Conservation (phyloP, 2,797 vertebrate genomes). For the Centroberyx gerrardi region DNA sequence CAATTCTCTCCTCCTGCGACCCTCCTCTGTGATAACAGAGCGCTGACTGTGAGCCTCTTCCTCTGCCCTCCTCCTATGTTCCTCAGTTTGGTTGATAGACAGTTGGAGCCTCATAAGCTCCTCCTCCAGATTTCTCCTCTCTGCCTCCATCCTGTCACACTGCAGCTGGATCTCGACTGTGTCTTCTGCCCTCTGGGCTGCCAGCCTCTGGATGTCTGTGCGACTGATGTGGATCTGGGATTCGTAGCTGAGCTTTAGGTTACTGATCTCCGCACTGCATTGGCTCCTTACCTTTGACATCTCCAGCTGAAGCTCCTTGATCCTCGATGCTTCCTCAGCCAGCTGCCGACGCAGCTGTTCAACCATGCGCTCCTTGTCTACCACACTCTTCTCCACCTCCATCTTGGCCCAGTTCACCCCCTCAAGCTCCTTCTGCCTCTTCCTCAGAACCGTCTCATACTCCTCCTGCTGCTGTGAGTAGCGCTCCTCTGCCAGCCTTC, state of each 20-base stretch:
- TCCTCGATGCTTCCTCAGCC: conserved; percentile 87
- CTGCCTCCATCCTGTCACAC: conserved; percentile 86
- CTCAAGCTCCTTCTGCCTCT: conserved; percentile 92
- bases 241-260: conserved; percentile 95
- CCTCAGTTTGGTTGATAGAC: conserved; percentile 86
- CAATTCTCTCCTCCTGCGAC: conserved; percentile 89
- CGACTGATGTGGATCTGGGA: conserved; percentile 93
- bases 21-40: conserved; percentile 86
- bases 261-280: conserved; percentile 92
- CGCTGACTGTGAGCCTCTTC: conserved; percentile 87
- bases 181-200: conserved; percentile 90
- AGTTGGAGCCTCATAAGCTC: conserved; percentile 89
- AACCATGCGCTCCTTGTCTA: conserved; percentile 91
- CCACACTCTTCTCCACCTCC: conserved; percentile 92
- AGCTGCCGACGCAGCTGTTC: conserved; percentile 92
- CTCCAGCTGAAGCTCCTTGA: conserved; percentile 92
- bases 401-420: conserved; percentile 92
- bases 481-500: conserved; percentile 91
- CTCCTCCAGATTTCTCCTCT: conserved; percentile 90
- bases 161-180: conserved; percentile 86
- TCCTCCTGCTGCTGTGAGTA: conserved; percentile 92
- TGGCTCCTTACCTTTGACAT: conserved; percentile 98
- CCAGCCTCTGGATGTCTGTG: conserved; percentile 91
- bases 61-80: conserved; percentile 84
- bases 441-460: conserved; percentile 90